A percentile compares a stretch with the other conserved stretches of the same genome.
Conservation (phyloP, 1,140 invertebrate genomes). For the Trinorchestia longiramus region DNA sequence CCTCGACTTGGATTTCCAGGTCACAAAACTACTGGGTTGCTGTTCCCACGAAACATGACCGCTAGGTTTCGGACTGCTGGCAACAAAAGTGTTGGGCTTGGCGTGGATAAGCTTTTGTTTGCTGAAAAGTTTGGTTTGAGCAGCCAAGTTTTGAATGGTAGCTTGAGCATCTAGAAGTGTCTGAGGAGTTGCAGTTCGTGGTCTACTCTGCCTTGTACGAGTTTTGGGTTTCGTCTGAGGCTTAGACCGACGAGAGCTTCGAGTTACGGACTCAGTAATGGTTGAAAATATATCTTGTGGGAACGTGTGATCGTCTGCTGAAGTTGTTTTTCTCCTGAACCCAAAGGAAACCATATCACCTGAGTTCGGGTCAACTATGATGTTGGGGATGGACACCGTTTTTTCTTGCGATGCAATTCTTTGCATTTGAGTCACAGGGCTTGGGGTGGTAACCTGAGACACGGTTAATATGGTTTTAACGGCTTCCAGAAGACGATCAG, state of each 20-base stretch:
- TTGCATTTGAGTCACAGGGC: background rate
- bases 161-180: slow-evolving; percentile 26
- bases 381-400: slow-evolving; percentile 35
- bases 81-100: background rate
- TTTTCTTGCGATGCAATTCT: background rate
- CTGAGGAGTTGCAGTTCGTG: slow-evolving; percentile 32
- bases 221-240: background rate
- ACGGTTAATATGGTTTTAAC: slow-evolving; percentile 4
- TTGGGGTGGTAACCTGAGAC: background rate
- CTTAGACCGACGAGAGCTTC: background rate
- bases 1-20: background rate
- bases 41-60: background rate
- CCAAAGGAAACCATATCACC: background rate
- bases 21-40: background rate
- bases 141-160: slow-evolving; percentile 28
- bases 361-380: slow-evolving; percentile 26
- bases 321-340: slow-evolving; percentile 31
- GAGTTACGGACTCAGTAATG: background rate
- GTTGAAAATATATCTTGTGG: slow-evolving; percentile 40
- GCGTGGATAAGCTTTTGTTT: background rate
- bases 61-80: background rate
- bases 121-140: slow-evolving; percentile 35
- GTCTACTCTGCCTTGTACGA: background rate
- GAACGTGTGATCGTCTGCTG: slow-evolving; percentile 18
- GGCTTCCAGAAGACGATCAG: background rate